Percentiles rank a stretch among this genome's conserved stretches.
Conservation (phyloP, 2,797 vertebrate species). For the Fistularia tabacaria region DNA sequence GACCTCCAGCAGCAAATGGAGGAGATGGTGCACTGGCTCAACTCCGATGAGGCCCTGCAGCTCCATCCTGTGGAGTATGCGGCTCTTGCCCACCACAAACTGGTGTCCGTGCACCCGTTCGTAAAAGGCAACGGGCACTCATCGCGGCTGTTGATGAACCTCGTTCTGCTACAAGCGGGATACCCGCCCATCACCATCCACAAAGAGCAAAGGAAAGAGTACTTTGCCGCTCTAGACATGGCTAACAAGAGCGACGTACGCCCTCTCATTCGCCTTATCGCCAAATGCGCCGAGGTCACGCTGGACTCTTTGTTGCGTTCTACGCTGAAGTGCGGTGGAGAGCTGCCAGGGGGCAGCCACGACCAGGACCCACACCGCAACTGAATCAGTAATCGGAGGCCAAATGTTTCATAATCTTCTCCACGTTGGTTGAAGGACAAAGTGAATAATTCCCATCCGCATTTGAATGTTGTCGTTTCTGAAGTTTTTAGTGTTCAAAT, state of each 20-base stretch:
- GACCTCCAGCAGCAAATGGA: slow-evolving; percentile 90
- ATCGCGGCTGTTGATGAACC: slow-evolving; percentile 92
- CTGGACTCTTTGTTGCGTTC: slow-evolving; percentile 92
- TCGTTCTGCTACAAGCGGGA: slow-evolving; percentile 92
- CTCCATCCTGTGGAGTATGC: slow-evolving; percentile 94
- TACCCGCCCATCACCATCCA: slow-evolving; percentile 94
- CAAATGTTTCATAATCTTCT: no score
- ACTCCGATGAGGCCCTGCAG: slow-evolving; percentile 87
- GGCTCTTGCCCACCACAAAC: slow-evolving; percentile 92
- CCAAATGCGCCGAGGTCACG: slow-evolving; percentile 91
- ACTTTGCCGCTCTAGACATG: slow-evolving; percentile 85
- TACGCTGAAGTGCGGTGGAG: slow-evolving; percentile 87
- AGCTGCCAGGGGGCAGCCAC: slow-evolving; percentile 80
- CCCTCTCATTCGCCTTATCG: slow-evolving; percentile 96
- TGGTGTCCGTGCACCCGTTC: slow-evolving; percentile 96
- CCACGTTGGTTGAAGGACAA: no score
- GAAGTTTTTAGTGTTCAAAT: no score
- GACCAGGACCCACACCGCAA: slow-evolving; percentile 77
- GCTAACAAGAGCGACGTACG: slow-evolving; percentile 94
- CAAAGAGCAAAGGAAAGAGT: slow-evolving; percentile 92
- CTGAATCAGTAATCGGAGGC: slow-evolving; percentile 46
- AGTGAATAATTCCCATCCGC: no score
- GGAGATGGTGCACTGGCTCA: slow-evolving; percentile 93
- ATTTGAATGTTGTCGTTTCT: no score
- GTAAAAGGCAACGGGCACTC: slow-evolving; percentile 93